Evolutionary conservation across 2,113 vertebrate genomes (phyloP), one percentile per base, ranked within the genome.

Genomic region (Datnioides undecimradiatus): DNA sequence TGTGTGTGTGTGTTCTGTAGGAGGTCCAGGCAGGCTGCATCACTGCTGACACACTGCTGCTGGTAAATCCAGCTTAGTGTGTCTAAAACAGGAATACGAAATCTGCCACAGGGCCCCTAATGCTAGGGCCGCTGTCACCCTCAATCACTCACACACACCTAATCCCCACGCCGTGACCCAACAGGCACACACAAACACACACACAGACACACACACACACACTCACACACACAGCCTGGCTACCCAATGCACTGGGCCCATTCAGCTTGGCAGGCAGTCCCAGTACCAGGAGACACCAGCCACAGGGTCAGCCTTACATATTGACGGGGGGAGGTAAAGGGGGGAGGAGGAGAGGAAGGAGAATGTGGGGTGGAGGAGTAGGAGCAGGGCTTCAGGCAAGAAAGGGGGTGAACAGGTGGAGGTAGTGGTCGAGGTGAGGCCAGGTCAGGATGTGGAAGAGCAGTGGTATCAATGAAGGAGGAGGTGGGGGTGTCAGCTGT

Each of bases 91-190:
- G 93, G 89, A 89, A 91, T 73, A 82, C 68, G 29, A 93, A 94
- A 95, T 94, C 94, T 94, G 91, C 92, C 90, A 80, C 86, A 91
- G 91, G 93, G 88, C 89, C 92, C 86, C 90, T 94, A 94, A 95
- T 94, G 85, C 94, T 88, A 82, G 90, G 90, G 73, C 93, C 74
- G 88, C 94, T 95, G 94, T 94, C 94, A 95, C 92, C 92, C 92
- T 91, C 94, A 95, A 95, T 95, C 93, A 93, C 91, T 95, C 92
- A 94, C 91, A 93, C 89, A 91, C 88, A 87, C 86, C 87, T 94
- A 93, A 95, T 94, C 94, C 92, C 82, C 89, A 87, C 82, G 88
- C 90, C 86, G 80, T 93, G 92, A 93, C 92, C 93, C 85, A 84
- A 82, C 90, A 86, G 80, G 76, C 79, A 65, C 86, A 80, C 67